A percentile compares a stretch with the other conserved stretches of the same genome.
Evolutionary conservation across 2,888 invertebrate genomes (phyloP).

Genomic region (Branchipolynoe longqiensis): DNA sequence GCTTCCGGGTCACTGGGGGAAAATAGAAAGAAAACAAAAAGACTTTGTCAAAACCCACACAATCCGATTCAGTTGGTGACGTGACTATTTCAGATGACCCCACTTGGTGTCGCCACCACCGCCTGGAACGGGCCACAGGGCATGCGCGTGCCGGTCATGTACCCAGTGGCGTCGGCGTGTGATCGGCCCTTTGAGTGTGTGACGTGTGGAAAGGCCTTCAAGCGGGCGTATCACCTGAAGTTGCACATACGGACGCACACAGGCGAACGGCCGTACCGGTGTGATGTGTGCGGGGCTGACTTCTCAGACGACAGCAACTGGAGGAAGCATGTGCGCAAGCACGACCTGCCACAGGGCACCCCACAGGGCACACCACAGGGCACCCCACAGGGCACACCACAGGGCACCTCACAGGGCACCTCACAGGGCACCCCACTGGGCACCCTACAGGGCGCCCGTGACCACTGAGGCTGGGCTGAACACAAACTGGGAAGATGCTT

Average conservation of each 20-base stretch:
- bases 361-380: too few relatives aligned
- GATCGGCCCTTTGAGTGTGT: not conserved
- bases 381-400: too few relatives aligned
- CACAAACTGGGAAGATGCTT: too few relatives aligned
- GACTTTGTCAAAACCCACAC: too few relatives aligned
- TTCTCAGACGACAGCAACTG: constrained; percentile 18
- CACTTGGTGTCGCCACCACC: not conserved
- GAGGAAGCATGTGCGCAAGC: constrained; percentile 14
- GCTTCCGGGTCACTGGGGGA: too few relatives aligned
- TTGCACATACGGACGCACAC: constrained; percentile 24
- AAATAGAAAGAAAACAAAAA: too few relatives aligned
- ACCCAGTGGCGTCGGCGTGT: not conserved
- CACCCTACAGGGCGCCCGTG: too few relatives aligned
- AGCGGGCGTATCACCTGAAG: not conserved
- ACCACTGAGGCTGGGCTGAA: too few relatives aligned
- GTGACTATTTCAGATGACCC: constrained; percentile 38
- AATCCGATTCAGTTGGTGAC: constrained; percentile 39
- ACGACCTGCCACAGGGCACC: not conserved
- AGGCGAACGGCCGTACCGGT: constrained; percentile 20
- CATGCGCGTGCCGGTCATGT: not conserved
- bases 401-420: too few relatives aligned
- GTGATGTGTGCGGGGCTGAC: constrained; percentile 1
- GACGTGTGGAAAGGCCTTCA: constrained; percentile 12
- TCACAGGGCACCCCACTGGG: too few relatives aligned
- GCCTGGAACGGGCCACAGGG: not conserved